These are phyloP conservation scores for Hofmannophila pseudospretella DNA, from an alignment of 2,888 invertebrate species.

Conservation along the genomic window DNA sequence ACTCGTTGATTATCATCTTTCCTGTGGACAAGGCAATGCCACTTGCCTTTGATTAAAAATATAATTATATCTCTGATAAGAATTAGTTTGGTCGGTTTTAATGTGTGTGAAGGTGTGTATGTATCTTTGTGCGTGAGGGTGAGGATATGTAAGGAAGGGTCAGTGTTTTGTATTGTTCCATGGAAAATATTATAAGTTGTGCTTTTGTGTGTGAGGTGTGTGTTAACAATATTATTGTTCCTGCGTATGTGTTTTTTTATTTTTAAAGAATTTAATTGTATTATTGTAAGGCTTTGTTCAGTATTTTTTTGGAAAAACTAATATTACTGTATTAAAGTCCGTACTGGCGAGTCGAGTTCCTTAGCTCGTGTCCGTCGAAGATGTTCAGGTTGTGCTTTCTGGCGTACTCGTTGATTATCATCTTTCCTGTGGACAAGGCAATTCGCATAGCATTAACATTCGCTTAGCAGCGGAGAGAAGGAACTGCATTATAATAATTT, in stretches of 20 bases:
- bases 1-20: constrained; percentile 85
- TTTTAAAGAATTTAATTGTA: not conserved
- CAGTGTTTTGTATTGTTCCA: too few species aligned
- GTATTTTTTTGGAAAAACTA: constrained; percentile 20
- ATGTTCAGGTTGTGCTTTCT: constrained; percentile 85
- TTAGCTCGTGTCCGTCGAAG: constrained; percentile 85
- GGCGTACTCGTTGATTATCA: constrained; percentile 86
- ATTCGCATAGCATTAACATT: constrained; percentile 22
- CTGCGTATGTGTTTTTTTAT: not conserved
- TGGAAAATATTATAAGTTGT: too few species aligned
- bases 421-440: constrained; percentile 79
- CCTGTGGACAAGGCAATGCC: constrained; percentile 71
- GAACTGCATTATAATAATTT: constrained; percentile 15
- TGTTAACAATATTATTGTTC: not conserved
- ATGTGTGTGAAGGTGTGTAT: too few species aligned
- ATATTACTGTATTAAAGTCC: constrained; percentile 84
- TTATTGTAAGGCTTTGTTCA: not conserved
- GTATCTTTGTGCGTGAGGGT: too few species aligned
- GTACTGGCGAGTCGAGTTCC: constrained; percentile 88
- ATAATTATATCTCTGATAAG: too few species aligned
- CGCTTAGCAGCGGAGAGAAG: constrained; percentile 31
- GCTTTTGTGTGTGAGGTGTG: too few species aligned
- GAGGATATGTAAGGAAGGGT: too few species aligned
- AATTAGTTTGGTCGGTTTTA: too few species aligned
- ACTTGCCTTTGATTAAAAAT: too few species aligned